Evolutionary conservation across 2,113 vertebrate species (phyloP), one percentile per base, ranked within the genome.

Genomic region (Muntiacus muntjak): DNA sequence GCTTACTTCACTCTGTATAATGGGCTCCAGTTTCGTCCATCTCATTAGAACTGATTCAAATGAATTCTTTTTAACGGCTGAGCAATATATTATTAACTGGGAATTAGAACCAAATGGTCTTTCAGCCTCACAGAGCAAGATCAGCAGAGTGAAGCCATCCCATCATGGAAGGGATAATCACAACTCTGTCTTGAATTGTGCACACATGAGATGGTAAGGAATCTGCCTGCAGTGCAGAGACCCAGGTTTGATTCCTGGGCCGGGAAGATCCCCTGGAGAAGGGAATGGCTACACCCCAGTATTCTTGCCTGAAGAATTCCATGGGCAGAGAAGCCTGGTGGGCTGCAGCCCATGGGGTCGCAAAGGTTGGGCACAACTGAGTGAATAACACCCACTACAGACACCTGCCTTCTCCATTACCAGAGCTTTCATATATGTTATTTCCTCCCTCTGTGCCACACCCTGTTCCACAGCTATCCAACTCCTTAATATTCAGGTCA

Each of bases 401-500:
- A 14, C 11, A 62, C 6, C 45, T 15, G 15, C 17, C 1, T 2
- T 60, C 33, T 15, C 47, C n/a, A 54, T 19, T n/a, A 57, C 17
- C 16, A 82, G 30, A 60, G 12, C 26, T 7, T 33, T 58, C 47
- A 6, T 33, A 4, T 7, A 33, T 10, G 3, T 8, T 26, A 40
- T 28, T 71, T 47, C n/a, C 36, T 57, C 33, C 54, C 36, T 81
- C 13, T 6, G 10, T 5, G 12, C 6, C 1, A 3, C 6, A 12
- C 2, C 7, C 7, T 0, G 2, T 2, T 5, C 33, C 21, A 9
- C 21, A 14, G 15, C 78, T 7, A 4, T 60, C 4, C 30, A 45
- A 60, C 62, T 33, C 43, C 28, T 83, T n/a, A 33, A 17, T 15
- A 28, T 13, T 15, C 2, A 8, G 25, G n/a, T 76, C 64, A 82